Percentiles rank a stretch among this genome's conserved stretches.
phyloP scores from a whole-genome alignment of 2,888 invertebrate genomes.

The Acleris emargana region DNA sequence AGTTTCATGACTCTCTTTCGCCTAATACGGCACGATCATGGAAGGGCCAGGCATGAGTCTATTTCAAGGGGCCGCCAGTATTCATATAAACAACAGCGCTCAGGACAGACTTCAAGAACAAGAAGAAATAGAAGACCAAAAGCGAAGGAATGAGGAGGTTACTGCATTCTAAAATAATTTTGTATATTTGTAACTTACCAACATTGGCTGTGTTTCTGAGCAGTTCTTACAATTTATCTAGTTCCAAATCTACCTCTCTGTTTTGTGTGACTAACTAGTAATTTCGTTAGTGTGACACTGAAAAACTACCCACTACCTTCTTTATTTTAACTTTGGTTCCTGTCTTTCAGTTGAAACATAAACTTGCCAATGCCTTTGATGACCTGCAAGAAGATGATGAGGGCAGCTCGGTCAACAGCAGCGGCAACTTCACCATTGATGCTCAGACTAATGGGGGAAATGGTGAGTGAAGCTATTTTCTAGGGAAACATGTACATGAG shows the following conservation, averaged over 20 bases:
- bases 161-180: not conserved
- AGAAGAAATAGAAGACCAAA: constrained; percentile 87
- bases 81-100: constrained; percentile 86
- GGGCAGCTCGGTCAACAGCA: constrained; percentile 84
- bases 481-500: too few relatives aligned
- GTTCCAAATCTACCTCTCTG: too few relatives aligned
- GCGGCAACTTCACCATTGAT: constrained; percentile 75
- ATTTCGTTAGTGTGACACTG: too few relatives aligned
- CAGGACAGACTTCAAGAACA: constrained; percentile 86
- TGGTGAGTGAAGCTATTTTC: constrained; percentile 4
- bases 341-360: constrained; percentile 83
- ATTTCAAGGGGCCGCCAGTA: constrained; percentile 86
- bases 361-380: constrained; percentile 87
- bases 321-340: constrained; percentile 28
- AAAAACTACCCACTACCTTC: too few relatives aligned
- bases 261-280: too few relatives aligned
- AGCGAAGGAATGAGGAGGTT: constrained; percentile 87
- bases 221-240: too few relatives aligned
- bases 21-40: constrained; percentile 59
- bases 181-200: constrained; percentile 9
- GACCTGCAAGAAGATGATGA: constrained; percentile 87
- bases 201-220: too few relatives aligned
- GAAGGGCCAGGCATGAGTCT: constrained; percentile 87
- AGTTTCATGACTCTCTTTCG: constrained; percentile 22
- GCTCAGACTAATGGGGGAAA: constrained; percentile 63